Evolutionary conservation across 2,888 invertebrate species (phyloP).

Genomic region (Falcaria lacertinaria): DNA sequence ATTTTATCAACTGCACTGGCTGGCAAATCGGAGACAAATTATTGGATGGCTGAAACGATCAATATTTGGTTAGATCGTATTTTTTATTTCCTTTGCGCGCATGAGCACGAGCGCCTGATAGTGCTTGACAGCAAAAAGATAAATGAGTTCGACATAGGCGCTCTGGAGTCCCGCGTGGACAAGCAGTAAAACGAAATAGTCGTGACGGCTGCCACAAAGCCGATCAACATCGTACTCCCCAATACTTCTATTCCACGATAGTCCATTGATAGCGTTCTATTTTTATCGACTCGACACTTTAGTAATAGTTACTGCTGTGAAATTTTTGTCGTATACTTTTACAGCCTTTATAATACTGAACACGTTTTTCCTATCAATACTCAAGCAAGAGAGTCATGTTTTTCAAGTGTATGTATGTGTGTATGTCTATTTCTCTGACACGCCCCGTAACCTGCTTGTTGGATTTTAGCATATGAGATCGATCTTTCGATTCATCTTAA

Average conservation of each 20-base stretch:
- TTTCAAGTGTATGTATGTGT: no score
- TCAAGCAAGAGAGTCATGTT: no score
- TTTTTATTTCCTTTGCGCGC: not conserved
- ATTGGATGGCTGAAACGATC: not conserved
- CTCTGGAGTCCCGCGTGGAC: constrained; percentile 14
- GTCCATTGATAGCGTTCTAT: not conserved
- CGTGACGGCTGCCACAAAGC: constrained; percentile 5
- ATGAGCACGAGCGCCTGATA: constrained; percentile 7
- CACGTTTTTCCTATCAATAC: no score
- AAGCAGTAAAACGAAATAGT: constrained; percentile 14
- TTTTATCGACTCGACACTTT: not conserved
- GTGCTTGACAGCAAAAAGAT: constrained; percentile 12
- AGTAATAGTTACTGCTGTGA: not conserved
- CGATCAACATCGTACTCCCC: not conserved
- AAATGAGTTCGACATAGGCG: constrained; percentile 21
- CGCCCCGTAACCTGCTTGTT: no score
- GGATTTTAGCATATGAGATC: no score
- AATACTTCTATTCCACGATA: not conserved
- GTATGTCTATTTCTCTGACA: no score
- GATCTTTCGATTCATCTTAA: no score
- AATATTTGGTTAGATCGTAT: not conserved
- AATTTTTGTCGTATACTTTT: not conserved
- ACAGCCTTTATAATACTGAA: no score
- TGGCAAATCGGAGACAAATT: no score
- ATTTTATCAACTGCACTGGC: no score